phyloP scores from a whole-genome alignment of 1,140 invertebrate species.

The Catajapyx aquilonaris region DNA sequence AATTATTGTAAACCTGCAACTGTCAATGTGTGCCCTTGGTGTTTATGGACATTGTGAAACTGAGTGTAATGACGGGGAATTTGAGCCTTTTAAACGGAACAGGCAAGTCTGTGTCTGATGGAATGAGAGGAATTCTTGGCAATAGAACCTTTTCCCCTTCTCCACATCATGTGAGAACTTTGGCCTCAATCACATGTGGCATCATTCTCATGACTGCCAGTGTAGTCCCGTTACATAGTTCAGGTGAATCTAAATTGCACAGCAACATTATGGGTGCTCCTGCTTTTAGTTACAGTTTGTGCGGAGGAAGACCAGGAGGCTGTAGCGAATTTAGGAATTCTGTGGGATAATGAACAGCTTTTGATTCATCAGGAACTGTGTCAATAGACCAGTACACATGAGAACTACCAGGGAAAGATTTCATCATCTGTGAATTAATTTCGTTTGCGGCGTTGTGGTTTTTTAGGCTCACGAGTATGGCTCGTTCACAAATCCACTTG shows the following conservation, averaged over 20 bases:
- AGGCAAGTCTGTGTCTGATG: no score
- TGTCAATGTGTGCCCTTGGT: conserved; percentile 26
- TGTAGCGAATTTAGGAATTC: no score
- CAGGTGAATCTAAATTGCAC: conserved; percentile 21
- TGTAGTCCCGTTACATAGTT: conserved; percentile 23
- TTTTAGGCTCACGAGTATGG: conserved; percentile 12
- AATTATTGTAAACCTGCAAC: conserved; percentile 20
- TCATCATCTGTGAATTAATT: conserved; percentile 11
- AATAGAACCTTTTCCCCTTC: no score
- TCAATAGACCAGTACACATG: conserved; percentile 17
- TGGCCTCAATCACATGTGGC: conserved; percentile 20
- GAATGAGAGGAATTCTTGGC: no score
- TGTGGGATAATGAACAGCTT: conserved; percentile 11
- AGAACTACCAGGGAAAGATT: conserved; percentile 8
- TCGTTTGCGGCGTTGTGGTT: conserved; percentile 12
- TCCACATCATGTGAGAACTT: no score
- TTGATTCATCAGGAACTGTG: conserved; percentile 14
- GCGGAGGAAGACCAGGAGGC: conserved; percentile 12
- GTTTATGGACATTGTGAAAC: conserved; percentile 30
- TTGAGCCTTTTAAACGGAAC: conserved; percentile 25
- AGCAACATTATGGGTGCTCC: conserved; percentile 22
- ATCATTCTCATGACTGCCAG: conserved; percentile 20
- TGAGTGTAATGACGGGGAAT: conserved; percentile 24
- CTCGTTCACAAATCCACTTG: conserved; percentile 17
- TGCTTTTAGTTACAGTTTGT: conserved; percentile 17